A percentile compares a stretch with the other conserved stretches of the same genome.
Conservation (phyloP, 2,888 invertebrate genomes). For the Petrolisthes manimaculis region DNA sequence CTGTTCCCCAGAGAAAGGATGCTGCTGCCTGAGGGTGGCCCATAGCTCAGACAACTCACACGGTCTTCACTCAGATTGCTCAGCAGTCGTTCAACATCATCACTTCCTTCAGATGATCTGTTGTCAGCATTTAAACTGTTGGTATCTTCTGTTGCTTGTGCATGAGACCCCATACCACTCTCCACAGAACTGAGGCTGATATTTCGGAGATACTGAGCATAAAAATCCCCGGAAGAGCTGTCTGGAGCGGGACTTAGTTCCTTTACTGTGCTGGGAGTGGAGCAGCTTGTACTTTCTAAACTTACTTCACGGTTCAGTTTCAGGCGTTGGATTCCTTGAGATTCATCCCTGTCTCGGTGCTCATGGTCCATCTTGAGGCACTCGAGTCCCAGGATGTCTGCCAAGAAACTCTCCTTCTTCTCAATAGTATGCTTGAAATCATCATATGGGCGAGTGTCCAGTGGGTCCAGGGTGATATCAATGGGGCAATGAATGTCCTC, state of each 20-base stretch:
- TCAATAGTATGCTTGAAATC: conserved; percentile 51
- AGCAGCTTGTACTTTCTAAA: conserved; percentile 33
- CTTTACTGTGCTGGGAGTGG: conserved; percentile 49
- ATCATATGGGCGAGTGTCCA: conserved; percentile 51
- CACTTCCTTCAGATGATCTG: conserved; percentile 22
- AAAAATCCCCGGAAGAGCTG: conserved; percentile 17
- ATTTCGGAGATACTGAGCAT: conserved; percentile 22
- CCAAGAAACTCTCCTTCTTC: conserved; percentile 50
- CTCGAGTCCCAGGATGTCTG: conserved; percentile 48
- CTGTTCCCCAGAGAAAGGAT: conserved; percentile 29
- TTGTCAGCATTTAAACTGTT: conserved; percentile 1
- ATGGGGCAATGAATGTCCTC: neutral
- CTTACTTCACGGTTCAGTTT: conserved; percentile 17
- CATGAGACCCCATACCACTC: neutral
- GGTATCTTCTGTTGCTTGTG: neutral
- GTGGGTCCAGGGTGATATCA: neutral
- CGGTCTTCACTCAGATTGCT: conserved; percentile 50
- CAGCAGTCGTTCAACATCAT: conserved; percentile 28
- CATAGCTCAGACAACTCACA: conserved; percentile 50
- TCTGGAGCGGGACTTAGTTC: conserved; percentile 33
- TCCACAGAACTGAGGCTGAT: conserved; percentile 30
- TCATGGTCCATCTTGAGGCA: conserved; percentile 56
- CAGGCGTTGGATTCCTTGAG: neutral
- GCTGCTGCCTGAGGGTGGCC: conserved; percentile 56
- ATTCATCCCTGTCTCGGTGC: neutral